phyloP scores from a whole-genome alignment of 2,113 vertebrate species.

The Silurus glanis region DNA sequence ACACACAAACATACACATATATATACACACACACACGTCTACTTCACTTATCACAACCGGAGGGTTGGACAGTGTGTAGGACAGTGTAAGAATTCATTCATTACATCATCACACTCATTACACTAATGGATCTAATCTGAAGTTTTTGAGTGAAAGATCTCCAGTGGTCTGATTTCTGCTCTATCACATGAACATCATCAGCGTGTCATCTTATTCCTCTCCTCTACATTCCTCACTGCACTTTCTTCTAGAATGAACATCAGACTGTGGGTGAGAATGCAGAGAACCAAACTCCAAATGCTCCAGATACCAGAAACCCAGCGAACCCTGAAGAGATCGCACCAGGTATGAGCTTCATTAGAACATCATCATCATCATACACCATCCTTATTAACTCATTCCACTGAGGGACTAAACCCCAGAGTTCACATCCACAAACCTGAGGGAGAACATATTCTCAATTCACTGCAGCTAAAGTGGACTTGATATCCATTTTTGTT shows the following conservation, averaged over 20 bases:
- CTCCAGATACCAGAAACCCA: constrained; percentile 77
- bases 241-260: constrained; percentile 62
- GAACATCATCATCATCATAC: not conserved
- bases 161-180: too few relatives aligned
- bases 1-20: too few relatives aligned
- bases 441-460: too few relatives aligned
- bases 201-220: not conserved
- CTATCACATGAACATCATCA: not conserved
- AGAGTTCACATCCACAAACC: too few relatives aligned
- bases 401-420: not conserved
- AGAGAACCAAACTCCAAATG: constrained; percentile 77
- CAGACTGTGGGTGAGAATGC: constrained; percentile 71
- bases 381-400: not conserved
- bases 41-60: constrained; percentile 64
- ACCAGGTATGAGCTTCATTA: constrained; percentile 76
- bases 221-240: not conserved
- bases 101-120: not conserved
- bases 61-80: constrained; percentile 41
- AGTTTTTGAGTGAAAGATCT: too few relatives aligned
- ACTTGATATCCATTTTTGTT: too few relatives aligned
- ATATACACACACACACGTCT: not conserved
- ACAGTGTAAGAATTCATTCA: not conserved
- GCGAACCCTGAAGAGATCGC: constrained; percentile 79
- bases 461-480: too few relatives aligned
- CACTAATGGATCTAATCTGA: not conserved